Base-by-base conservation (phyloP, 2,888 invertebrate species). In the Ophion slaviceki region DNA sequence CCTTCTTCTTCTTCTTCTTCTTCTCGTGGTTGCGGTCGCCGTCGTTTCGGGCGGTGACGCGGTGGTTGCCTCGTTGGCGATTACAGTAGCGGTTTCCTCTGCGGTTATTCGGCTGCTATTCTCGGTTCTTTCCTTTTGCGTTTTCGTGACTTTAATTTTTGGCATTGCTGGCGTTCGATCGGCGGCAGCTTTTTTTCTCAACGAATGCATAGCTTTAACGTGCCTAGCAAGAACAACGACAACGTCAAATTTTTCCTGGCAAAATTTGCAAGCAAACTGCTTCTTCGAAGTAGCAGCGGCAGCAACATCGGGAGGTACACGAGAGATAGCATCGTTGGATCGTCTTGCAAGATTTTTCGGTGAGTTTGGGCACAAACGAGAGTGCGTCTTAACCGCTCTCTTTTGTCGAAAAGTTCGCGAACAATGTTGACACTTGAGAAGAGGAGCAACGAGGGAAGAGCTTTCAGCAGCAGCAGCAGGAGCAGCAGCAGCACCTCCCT, bases 221-320 rank as follows among this genome's bases (percentile, higher is more conserved):
- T 94, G 94, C 77, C 94, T 91, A 0, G 94, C 94, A 11, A 94
- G 84, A 0, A 91, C 90, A 4, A 94, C 91, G 0, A 92, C 93
- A 2, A 92, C 92, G 32, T 94, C 92, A 66, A 94, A 94, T 36
- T 91, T 92, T 47, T 92, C 91, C 5, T 91, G 80, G 80, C 94
- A 94, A 32, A 91, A 90, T 87, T 94, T 94, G 84, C 94, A 94
- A 17, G 92, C 74, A 59, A 91, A 94, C 70, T 91, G 87, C 79
- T 91, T 92, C 59, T 88, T 88, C 0, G 66, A 67, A 5, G 80
- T 47, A 20, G 66, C 14, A 11, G 84, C 61, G 24, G 64, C 71
- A 11, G 80, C 81, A 0, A 80, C 59, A 10, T 76, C 67, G 4
- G 32, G 4, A 32, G 32, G 32, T 32, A 32, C 32, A 32, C 32